phyloP scores from a whole-genome alignment of 2,797 vertebrate species.

The Acanthurus lineatus region DNA sequence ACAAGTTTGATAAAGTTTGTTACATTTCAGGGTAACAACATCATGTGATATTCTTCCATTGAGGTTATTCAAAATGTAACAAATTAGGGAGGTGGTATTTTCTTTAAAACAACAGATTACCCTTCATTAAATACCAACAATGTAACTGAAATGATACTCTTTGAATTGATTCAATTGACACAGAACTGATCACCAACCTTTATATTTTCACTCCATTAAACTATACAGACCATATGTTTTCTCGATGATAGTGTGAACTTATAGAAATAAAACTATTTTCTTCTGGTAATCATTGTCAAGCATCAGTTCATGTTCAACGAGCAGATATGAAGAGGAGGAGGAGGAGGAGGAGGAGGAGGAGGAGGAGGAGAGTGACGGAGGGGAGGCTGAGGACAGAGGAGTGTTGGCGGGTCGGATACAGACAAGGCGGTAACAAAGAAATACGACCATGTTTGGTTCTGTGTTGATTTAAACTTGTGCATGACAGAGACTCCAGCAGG shows the following conservation, averaged over 20 bases:
- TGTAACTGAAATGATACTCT: slow-evolving; percentile 6
- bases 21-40: not conserved
- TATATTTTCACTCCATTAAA: slow-evolving; percentile 34
- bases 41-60: not conserved
- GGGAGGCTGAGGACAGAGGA: not conserved
- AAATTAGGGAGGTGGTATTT: not conserved
- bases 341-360: slow-evolving; percentile 8
- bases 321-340: slow-evolving; percentile 29
- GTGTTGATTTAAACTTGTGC: not conserved
- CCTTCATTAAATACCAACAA: not conserved
- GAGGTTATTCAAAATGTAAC: slow-evolving; percentile 10
- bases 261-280: slow-evolving; percentile 64
- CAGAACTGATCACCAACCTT: slow-evolving; percentile 36
- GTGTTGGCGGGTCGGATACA: not conserved
- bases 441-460: slow-evolving; percentile 2
- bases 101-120: not conserved
- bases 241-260: slow-evolving; percentile 52
- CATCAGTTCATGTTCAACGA: slow-evolving; percentile 59
- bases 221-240: slow-evolving; percentile 67
- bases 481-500: slow-evolving; percentile 17
- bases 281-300: slow-evolving; percentile 64
- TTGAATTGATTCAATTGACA: slow-evolving; percentile 37
- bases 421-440: not conserved
- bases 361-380: not conserved
- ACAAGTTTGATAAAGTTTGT: slow-evolving; percentile 4